Evolutionary conservation across 2,888 invertebrate genomes (phyloP), one percentile per base, ranked within the genome.

Genomic region (Mallateleia sp.): DNA sequence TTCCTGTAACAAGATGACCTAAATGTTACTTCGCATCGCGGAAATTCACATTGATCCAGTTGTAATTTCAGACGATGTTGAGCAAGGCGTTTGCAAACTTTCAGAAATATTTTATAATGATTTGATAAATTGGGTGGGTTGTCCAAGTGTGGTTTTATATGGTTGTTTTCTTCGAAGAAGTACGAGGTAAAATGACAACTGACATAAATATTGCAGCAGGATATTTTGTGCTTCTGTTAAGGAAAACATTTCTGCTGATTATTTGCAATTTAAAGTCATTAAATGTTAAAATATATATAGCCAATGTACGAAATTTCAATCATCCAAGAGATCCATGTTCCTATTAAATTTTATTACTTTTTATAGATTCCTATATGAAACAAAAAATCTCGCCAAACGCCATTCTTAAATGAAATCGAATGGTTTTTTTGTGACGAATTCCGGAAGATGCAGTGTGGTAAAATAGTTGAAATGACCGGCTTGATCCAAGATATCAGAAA

Each of bases 1-100:
- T 54, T 69, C 69, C 69, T 69, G 54, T 69, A 54, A 69, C 54
- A 69, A 69, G 69, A 54, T 69, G 69, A 69, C 69, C 54, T 54
- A 69, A 69, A 69, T 69, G 69, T 54, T 69, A 54, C 38, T 18
- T 69, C 69, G 34, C 67, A 67, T 52, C 52, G 54, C n/a, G 18
- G 34, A 22, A 52, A 50, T 52, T 24, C 54, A 14, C 67, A 67
- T 67, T 34, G 50, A 67, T 67, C 52, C 52, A n/a, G 20, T 50
- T 67, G 50, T 52, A 67, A 67, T 67, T 50, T 67, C 32, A 32
- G 28, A 32, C 52, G 20, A 32, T 67, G 67, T 67, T 67, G n/a
- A 32, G 34, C 52, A 67, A 67, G 52, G 34, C 22, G 45, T 67
- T 67, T 9, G 52, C 32, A 38, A 60, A 60, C 22, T 28, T 56